Evolutionary conservation across 1,140 invertebrate genomes (phyloP), one percentile per base, ranked within the genome.

Genomic region (Nebria ingens): DNA sequence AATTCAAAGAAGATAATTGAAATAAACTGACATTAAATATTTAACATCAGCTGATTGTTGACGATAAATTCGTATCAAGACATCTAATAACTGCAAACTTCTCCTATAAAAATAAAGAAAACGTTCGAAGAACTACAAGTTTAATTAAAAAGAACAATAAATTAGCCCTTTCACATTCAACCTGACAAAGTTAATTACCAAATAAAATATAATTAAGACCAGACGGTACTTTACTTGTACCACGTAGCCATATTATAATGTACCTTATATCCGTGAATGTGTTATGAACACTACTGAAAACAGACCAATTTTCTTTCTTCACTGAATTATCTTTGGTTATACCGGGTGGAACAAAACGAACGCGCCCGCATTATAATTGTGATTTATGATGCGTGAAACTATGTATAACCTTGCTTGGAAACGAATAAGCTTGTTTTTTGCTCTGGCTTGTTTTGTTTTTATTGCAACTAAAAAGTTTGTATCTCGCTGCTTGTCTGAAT

Each of bases 21-120:
- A 12, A 45, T 45, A 17, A 45, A 45, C 40, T 11, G 40, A 9
- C 17, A 45, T 45, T 17, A 45, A 45, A 45, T 45, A 45, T 45
- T 45, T 17, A 34, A 6, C 15, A 45, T 17, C 6, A 9, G 40
- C 17, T 12, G 6, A 45, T 45, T 45, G 15, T 17, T 11, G 17
- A 17, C 17, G 3, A 45, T 45, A 45, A 45, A 45, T 45, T 45
- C 17, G 17, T 45, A 45, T 9, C 40, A 45, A 29, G 13, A 4
- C 25, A 29, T 29, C 25, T 29, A 6, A 13, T 29, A 29, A 13
- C 25, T 6, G 25, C 25, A 29, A 29, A 29, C 4, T 6, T 13
- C 25, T 6, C 25, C 4, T 29, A 29, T 13, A 29, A 29, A 29
- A 29, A 29, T n/a, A n/a, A n/a, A n/a, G n/a, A n/a, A n/a, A n/a